A percentile compares a stretch with the other conserved stretches of the same genome.
phyloP scores from a whole-genome alignment of 64 coral and sea anemone genomes.

The Stichodactyla helianthus region DNA sequence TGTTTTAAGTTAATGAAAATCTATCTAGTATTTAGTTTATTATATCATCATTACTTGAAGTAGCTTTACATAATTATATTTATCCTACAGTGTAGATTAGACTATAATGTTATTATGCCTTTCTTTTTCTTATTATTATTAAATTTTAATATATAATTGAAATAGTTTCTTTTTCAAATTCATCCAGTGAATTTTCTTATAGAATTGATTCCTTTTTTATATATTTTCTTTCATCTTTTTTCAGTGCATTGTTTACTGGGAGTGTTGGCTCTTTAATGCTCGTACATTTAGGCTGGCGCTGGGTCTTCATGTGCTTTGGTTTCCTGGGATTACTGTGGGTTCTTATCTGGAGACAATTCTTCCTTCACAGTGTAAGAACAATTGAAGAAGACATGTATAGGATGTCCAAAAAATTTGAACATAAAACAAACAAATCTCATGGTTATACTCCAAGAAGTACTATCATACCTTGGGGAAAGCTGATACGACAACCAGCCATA shows the following conservation, averaged over 20 bases:
- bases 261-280: constrained; percentile 11
- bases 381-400: background rate
- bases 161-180: no score
- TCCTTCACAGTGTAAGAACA: background rate
- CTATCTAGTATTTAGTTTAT: no score
- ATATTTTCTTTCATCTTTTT: background rate
- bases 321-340: background rate
- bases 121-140: no score
- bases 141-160: no score
- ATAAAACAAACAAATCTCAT: background rate
- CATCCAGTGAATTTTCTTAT: no score
- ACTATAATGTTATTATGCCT: no score
- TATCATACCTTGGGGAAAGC: constrained; percentile 22
- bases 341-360: constrained; percentile 15
- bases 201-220: background rate
- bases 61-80: no score
- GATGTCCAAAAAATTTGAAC: background rate
- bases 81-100: no score
- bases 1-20: background rate
- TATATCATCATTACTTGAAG: no score
- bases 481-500: constrained; percentile 18
- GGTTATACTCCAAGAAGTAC: background rate
- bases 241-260: constrained; percentile 3
- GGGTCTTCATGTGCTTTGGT: constrained; percentile 23
- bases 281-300: background rate